Percentiles rank a stretch among this genome's conserved stretches.
Evolutionary conservation across 2,113 vertebrate genomes (phyloP).

Genomic region (Brienomyrus longianalis): DNA sequence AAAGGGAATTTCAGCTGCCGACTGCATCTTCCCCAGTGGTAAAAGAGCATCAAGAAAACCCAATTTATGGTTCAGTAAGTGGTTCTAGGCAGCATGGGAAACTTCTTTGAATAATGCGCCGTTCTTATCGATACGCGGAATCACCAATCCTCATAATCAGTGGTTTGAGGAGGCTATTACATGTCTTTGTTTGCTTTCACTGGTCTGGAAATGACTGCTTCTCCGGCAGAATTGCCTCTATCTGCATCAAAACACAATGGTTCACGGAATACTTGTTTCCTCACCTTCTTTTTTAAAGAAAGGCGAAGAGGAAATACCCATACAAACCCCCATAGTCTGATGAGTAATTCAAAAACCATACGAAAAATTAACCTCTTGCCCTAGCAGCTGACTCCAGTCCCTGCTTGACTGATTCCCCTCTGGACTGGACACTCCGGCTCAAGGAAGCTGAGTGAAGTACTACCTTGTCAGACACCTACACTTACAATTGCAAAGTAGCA

Average conservation of each 20-base stretch:
- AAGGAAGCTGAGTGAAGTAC: neutral
- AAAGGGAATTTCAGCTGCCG: neutral
- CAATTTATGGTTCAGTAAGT: neutral
- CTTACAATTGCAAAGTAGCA: neutral
- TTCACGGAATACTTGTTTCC: neutral
- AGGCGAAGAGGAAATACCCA: neutral
- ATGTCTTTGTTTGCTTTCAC: neutral
- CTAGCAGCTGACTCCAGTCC: neutral
- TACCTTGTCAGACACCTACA: neutral
- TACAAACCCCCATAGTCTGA: neutral
- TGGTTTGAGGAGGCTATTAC: neutral
- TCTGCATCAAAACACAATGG: neutral
- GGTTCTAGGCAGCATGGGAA: neutral
- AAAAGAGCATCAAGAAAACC: neutral
- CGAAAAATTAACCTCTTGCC: neutral
- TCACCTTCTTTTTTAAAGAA: neutral
- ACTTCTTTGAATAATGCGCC: neutral
- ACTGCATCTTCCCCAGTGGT: neutral
- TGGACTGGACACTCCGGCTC: neutral
- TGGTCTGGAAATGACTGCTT: neutral
- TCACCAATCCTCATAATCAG: constrained; percentile 1
- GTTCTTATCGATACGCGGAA: neutral
- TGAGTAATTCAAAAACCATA: neutral
- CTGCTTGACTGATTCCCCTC: neutral
- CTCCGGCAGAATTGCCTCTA: neutral